Evolutionary conservation across 2,888 invertebrate species (phyloP).

Genomic region (Terebella lapidaria): DNA sequence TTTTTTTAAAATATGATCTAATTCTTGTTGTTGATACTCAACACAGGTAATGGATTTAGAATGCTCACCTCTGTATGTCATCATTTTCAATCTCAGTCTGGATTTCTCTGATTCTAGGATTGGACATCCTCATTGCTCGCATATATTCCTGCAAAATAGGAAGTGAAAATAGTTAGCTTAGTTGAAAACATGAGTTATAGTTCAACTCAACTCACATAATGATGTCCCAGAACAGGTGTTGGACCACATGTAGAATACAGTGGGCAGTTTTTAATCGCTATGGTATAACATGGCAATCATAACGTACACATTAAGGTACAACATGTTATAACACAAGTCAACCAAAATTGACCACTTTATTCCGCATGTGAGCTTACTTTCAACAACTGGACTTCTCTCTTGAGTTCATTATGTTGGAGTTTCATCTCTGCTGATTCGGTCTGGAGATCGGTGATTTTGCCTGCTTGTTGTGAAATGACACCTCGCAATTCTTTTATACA

Average conservation of each 20-base stretch:
- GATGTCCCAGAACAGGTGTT: neutral
- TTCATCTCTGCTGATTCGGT: slow-evolving; percentile 81
- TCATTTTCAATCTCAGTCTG: slow-evolving; percentile 93
- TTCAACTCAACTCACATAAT: too few species aligned
- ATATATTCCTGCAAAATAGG: slow-evolving; percentile 72
- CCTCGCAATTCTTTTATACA: slow-evolving; percentile 83
- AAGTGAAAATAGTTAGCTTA: too few species aligned
- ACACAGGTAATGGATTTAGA: too few species aligned
- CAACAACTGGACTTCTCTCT: slow-evolving; percentile 78
- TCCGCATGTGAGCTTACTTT: slow-evolving; percentile 63
- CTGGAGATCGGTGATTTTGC: slow-evolving; percentile 79
- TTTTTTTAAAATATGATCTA: too few species aligned
- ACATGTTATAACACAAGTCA: neutral
- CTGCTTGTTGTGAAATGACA: slow-evolving; percentile 78
- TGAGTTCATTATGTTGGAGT: slow-evolving; percentile 81
- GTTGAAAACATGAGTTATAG: too few species aligned
- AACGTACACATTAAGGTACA: neutral
- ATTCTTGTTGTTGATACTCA: too few species aligned
- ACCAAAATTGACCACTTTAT: too few species aligned
- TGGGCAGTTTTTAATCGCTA: too few species aligned
- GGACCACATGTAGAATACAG: too few species aligned
- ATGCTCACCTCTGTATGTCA: slow-evolving; percentile 68
- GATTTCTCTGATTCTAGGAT: slow-evolving; percentile 85
- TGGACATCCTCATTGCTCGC: slow-evolving; percentile 85
- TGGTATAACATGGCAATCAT: too few species aligned